A percentile compares a stretch with the other conserved stretches of the same genome.
phyloP scores from a whole-genome alignment of 2,888 invertebrate species.

The Nomada lathburiana region DNA sequence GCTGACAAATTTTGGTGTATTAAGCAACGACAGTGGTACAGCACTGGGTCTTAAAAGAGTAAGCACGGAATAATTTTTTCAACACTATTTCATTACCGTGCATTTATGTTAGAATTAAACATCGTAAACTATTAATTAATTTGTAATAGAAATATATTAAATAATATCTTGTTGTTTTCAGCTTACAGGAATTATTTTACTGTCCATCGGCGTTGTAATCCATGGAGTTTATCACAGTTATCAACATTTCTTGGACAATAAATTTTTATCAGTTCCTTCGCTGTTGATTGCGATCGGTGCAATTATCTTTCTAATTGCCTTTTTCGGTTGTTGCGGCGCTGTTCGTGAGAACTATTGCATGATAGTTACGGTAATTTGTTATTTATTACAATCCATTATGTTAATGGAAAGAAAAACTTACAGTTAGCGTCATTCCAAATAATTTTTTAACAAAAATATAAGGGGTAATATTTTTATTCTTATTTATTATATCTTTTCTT shows the following conservation, averaged over 20 bases:
- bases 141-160: not conserved
- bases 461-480: not conserved
- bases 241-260: constrained; percentile 88
- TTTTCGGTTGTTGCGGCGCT: constrained; percentile 96
- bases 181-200: constrained; percentile 92
- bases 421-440: not conserved
- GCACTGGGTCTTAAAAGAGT: too few relatives aligned
- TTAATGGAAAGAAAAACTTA: too few relatives aligned
- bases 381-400: not conserved
- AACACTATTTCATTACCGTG: not conserved
- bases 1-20: too few relatives aligned
- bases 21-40: too few relatives aligned
- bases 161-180: constrained; percentile 81
- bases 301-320: constrained; percentile 91
- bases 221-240: constrained; percentile 89
- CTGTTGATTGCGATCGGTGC: constrained; percentile 87
- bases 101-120: not conserved
- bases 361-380: constrained; percentile 89
- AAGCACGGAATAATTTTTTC: too few relatives aligned
- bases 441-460: not conserved
- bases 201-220: constrained; percentile 90
- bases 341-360: constrained; percentile 93
- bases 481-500: not conserved
- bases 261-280: constrained; percentile 90
- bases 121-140: not conserved